Evolutionary conservation across 2,113 vertebrate genomes (phyloP), one percentile per base, ranked within the genome.

Genomic region (Ageneiosus marmoratus): DNA sequence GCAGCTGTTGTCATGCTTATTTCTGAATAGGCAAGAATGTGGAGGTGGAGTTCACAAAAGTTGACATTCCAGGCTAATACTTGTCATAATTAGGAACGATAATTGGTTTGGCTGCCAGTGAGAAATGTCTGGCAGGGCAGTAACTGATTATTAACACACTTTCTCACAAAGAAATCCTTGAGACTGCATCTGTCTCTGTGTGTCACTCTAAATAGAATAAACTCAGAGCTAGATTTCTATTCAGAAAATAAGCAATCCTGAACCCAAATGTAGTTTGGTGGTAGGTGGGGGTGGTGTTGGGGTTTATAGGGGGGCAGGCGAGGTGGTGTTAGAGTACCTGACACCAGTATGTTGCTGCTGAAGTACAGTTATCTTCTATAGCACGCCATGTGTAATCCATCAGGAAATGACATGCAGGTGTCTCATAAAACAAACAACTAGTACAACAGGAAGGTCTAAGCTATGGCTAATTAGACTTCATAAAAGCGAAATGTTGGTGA

Each of bases 321-420:
- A 15, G 50, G 50, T 51, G n/a, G 24, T 29, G 5, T 15, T 58
- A 8, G 24, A 24, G 48, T 53, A 51, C 62, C 58, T 79, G 60
- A 79, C 58, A 60, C 46, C 50, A 41, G 50, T 11, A 4, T 37
- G 50, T 60, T 81, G 37, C 24, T 37, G 72, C 81, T 62, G 81
- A 55, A 60, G 41, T 73, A 83, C 70, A 76, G 53, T 80, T 11
- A 76, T 83, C 37, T 63, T 48, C 72, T 11, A 44, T 55, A 62
- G 34, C 77, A 4, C 46, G 65, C 75, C 60, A 53, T n/a, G 69
- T 82, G 87, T 70, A 63, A 37, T 72, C 80, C 67, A 81, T 86
- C 75, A 87, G 86, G 85, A 86, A 88, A 90, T 86, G 62, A 81
- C 81, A 88, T 88, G 44, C 89, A 90, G 89, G 86, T 88, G 89